These are phyloP conservation scores for Cotesia congregata DNA, from an alignment of 2,888 invertebrate genomes.

Conservation along the genomic window DNA sequence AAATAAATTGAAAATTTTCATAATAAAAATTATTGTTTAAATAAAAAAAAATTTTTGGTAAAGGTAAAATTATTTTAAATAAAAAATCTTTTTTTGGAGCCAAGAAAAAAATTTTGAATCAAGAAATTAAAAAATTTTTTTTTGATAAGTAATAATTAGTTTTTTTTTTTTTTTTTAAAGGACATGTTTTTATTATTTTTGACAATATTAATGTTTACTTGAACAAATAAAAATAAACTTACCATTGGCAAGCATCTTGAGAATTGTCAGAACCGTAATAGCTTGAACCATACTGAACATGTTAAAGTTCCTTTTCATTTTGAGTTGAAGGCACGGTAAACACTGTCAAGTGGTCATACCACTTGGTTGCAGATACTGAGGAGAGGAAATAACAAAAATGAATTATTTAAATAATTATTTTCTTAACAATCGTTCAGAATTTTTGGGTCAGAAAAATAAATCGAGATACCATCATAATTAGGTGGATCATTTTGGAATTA, in stretches of 20 bases:
- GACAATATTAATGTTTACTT: too few species aligned
- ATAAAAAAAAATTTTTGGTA: slow-evolving; percentile 3
- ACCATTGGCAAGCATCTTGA: slow-evolving; percentile 87
- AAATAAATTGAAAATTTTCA: too few species aligned
- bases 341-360: slow-evolving; percentile 64
- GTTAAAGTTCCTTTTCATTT: slow-evolving; percentile 75
- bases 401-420: background rate
- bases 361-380: slow-evolving; percentile 53
- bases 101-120: too few species aligned
- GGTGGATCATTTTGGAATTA: background rate
- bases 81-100: background rate
- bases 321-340: slow-evolving; percentile 61
- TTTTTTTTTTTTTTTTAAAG: background rate
- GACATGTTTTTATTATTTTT: too few species aligned
- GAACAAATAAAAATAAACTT: slow-evolving; percentile 57
- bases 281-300: slow-evolving; percentile 84
- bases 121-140: too few species aligned
- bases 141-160: slow-evolving; percentile 29
- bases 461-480: background rate
- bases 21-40: background rate
- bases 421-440: background rate
- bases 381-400: slow-evolving; percentile 37
- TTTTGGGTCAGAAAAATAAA: too few species aligned
- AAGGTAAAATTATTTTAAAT: background rate
- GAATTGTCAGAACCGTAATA: slow-evolving; percentile 86